phyloP scores from a whole-genome alignment of 92 coral and sea anemone species.

The Isaurus tuberculatus region DNA sequence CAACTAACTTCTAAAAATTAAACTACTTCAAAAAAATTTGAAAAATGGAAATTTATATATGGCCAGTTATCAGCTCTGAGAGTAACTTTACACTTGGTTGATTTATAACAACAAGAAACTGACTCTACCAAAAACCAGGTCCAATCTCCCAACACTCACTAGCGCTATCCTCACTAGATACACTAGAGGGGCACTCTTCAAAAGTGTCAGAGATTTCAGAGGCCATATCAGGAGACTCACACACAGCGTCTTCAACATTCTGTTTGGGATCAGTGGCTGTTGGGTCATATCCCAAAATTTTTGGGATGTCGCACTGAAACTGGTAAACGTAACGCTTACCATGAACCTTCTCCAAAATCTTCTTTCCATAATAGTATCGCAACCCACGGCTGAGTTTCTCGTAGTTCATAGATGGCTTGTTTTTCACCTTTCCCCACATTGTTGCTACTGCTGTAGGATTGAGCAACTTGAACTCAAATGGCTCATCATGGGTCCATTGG shows the following conservation, averaged over 20 bases:
- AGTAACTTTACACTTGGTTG: slow-evolving; percentile 29
- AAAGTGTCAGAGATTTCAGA: slow-evolving; percentile 64
- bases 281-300: slow-evolving; percentile 94
- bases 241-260: slow-evolving; percentile 76
- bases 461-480: slow-evolving; percentile 86
- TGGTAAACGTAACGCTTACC: slow-evolving; percentile 96
- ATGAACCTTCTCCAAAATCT: slow-evolving; percentile 90
- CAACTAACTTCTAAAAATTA: neutral
- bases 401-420: slow-evolving; percentile 96
- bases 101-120: slow-evolving; percentile 37
- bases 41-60: neutral
- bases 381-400: slow-evolving; percentile 98
- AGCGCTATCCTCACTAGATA: slow-evolving; percentile 49
- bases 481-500: slow-evolving; percentile 91
- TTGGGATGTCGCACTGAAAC: slow-evolving; percentile 88
- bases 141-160: slow-evolving; percentile 53
- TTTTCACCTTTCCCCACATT: slow-evolving; percentile 94
- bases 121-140: slow-evolving; percentile 42
- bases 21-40: neutral
- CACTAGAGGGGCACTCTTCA: slow-evolving; percentile 59
- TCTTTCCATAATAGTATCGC: slow-evolving; percentile 94
- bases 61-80: slow-evolving; percentile 36
- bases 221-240: slow-evolving; percentile 78
- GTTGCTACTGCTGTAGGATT: slow-evolving; percentile 81
- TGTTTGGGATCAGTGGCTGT: slow-evolving; percentile 75